Percentiles rank a stretch among this genome's conserved stretches.
Evolutionary conservation across 2,113 vertebrate genomes (phyloP).

Genomic region (Muntiacus reevesi): DNA sequence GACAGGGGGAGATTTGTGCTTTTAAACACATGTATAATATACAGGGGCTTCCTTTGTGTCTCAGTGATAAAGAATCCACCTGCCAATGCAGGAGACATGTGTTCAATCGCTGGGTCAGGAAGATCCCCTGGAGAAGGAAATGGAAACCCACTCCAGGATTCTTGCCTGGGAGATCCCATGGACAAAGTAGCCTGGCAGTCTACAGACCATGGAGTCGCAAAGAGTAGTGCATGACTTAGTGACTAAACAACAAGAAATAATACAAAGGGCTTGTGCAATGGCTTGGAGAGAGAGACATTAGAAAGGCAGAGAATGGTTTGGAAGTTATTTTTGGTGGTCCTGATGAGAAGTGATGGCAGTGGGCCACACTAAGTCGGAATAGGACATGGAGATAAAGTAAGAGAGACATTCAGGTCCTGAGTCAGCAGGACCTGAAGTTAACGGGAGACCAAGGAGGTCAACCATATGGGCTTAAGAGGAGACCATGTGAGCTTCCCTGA

Average conservation of each 20-base stretch:
- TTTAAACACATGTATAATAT: background rate
- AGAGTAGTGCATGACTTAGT: background rate
- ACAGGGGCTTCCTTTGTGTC: background rate
- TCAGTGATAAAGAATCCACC: background rate
- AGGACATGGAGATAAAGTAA: background rate
- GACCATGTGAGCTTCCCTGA: background rate
- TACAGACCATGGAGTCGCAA: fast-evolving
- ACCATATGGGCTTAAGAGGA: background rate
- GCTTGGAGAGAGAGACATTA: background rate
- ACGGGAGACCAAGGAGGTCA: background rate
- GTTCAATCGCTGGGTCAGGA: background rate
- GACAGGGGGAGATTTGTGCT: background rate
- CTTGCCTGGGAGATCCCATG: background rate
- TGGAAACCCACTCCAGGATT: background rate
- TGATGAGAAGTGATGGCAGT: background rate
- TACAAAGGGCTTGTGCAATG: fast-evolving
- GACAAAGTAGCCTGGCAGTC: background rate
- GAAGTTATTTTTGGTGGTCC: background rate
- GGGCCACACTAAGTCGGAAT: fast-evolving
- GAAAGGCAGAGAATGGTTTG: background rate
- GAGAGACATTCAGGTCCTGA: background rate
- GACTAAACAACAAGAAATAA: background rate
- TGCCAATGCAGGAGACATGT: background rate
- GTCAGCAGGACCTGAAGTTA: background rate
- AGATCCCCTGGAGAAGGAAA: background rate